These are phyloP conservation scores for Esox niger DNA, from an alignment of 2,113 vertebrate species.

Conservation along the genomic window DNA sequence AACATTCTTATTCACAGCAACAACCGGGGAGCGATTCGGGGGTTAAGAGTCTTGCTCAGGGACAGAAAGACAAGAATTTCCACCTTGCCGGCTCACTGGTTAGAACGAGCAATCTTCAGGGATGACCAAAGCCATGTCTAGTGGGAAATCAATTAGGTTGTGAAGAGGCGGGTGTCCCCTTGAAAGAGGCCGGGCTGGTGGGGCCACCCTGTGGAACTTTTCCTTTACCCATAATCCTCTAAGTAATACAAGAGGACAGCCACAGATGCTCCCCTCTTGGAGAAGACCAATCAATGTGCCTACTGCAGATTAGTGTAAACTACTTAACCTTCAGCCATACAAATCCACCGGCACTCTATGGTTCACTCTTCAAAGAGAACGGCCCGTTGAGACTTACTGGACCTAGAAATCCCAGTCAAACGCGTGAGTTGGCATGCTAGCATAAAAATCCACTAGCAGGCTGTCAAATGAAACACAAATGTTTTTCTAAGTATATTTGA, in stretches of 20 bases:
- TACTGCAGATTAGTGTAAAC: constrained; percentile 85
- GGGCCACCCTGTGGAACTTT: constrained; percentile 18
- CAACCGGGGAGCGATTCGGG: too few relatives aligned
- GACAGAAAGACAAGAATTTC: too few relatives aligned
- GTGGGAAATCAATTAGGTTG: not conserved
- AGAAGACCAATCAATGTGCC: constrained; percentile 80
- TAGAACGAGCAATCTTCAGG: too few relatives aligned
- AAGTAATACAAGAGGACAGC: constrained; percentile 82
- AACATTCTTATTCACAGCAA: too few relatives aligned
- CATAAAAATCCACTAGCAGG: not conserved
- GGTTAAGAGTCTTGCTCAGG: not conserved
- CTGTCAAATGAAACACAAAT: not conserved
- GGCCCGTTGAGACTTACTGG: constrained; percentile 14
- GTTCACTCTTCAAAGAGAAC: constrained; percentile 38
- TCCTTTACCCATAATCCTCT: constrained; percentile 57
- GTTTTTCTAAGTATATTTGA: too few relatives aligned
- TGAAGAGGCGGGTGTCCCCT: constrained; percentile 13
- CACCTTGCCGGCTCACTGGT: too few relatives aligned
- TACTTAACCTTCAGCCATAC: constrained; percentile 75
- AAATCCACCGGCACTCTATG: constrained; percentile 68
- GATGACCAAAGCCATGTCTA: not conserved
- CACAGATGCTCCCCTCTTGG: constrained; percentile 75
- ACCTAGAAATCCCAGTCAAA: constrained; percentile 11
- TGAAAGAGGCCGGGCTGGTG: constrained; percentile 9
- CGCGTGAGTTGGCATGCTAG: not conserved